Percentiles rank a stretch among this genome's conserved stretches.
phyloP scores from a whole-genome alignment of 1,140 invertebrate species.

The Coenobita brevimanus region DNA sequence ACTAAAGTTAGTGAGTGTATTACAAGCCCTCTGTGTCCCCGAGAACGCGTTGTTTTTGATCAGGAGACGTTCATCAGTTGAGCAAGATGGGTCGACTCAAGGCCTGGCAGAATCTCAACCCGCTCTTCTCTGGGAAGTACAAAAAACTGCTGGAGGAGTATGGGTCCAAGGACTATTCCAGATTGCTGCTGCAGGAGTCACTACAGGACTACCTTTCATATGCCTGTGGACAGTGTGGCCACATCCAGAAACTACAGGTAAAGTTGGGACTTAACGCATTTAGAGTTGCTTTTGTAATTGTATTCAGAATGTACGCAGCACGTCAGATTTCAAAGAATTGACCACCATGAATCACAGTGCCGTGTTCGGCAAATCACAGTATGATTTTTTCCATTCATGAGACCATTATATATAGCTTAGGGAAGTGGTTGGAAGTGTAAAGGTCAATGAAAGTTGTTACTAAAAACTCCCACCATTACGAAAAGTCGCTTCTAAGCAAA shows the following conservation, averaged over 20 bases:
- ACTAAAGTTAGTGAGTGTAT: neutral
- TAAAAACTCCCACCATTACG: no score
- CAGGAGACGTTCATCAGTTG: neutral
- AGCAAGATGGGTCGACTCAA: slow-evolving; percentile 65
- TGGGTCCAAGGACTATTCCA: slow-evolving; percentile 73
- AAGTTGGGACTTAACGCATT: slow-evolving; percentile 69
- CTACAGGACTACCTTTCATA: slow-evolving; percentile 79
- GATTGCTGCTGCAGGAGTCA: slow-evolving; percentile 73
- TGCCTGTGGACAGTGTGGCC: slow-evolving; percentile 79
- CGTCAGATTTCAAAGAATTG: no score
- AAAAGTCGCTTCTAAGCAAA: no score
- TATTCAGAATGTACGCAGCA: no score
- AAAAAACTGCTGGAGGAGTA: slow-evolving; percentile 68
- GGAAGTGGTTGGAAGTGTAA: no score
- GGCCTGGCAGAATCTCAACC: slow-evolving; percentile 67
- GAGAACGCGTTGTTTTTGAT: neutral
- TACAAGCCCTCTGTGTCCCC: neutral
- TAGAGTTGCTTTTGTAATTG: no score
- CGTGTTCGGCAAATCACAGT: no score
- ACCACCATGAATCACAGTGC: no score
- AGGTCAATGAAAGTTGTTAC: no score
- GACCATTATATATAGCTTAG: no score
- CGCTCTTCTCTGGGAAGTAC: slow-evolving; percentile 66
- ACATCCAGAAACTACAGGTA: slow-evolving; percentile 80
- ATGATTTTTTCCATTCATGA: no score